Evolutionary conservation across 2,797 vertebrate species (phyloP), one percentile per base, ranked within the genome.

Genomic region (Microctenopoma stevenorrisi): DNA sequence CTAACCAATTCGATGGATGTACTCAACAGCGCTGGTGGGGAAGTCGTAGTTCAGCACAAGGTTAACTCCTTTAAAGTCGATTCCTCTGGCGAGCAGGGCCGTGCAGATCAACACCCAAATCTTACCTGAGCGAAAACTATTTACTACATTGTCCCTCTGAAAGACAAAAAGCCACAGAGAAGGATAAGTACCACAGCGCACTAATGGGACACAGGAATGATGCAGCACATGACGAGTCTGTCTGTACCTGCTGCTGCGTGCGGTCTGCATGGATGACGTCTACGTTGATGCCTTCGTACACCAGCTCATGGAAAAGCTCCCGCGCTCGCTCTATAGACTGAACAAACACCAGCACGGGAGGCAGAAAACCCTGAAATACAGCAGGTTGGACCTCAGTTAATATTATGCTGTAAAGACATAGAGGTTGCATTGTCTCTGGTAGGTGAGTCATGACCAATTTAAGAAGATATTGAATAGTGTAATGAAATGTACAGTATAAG

Each of bases 51-150:
- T 98, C 84, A 99, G 93, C 51, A 99, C 97, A 55, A 98, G 92
- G 35, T 97, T 98, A 74, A 99, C 95, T 3, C 97, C 98, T 92
- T 99, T 99, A 89, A 99, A 99, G 89, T 99, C 97, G 48, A 99
- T 99, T 33, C 97, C 98, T 91, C 98, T 94, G 65, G 97, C 96
- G 22, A 98, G 91, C 50, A 99, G 90, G 3, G 96, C 96, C 0
- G 97, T 99, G 90, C 97, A 99, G 89, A 99, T 97, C 77, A 99
- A 91, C 73, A 99, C 96, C 98, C 98, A 99, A 80, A 99, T 98
- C 85, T 97, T 97, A 13, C 97, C 97, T 0, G 96, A 94, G 86
- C 97, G 95, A 84, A 99, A 99, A 84, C 95, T 96, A 81, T 75
- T 94, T 12, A 99, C 94, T 2, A 97, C 95, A 0, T 96, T 98